phyloP scores from a whole-genome alignment of 2,888 invertebrate genomes.

The Sesamia inferens region DNA sequence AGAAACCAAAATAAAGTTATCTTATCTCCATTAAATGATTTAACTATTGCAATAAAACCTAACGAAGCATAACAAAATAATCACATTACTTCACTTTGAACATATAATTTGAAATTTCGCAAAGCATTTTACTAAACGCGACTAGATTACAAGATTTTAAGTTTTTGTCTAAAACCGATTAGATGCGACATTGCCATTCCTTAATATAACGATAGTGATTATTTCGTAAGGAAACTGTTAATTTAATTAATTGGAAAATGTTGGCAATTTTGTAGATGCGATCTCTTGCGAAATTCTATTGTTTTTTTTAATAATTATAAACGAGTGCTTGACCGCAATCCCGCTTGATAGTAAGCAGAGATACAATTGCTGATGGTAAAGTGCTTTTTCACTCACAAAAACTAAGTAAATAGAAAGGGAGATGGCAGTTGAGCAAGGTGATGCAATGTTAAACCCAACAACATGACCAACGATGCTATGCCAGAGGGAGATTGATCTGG shows the following conservation, averaged over 20 bases:
- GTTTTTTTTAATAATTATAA: too few species aligned
- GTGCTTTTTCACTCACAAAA: too few species aligned
- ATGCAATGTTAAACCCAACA: too few species aligned
- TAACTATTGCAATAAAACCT: slow-evolving; percentile 27
- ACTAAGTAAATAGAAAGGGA: too few species aligned
- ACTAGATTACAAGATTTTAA: slow-evolving; percentile 45
- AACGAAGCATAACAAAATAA: slow-evolving; percentile 42
- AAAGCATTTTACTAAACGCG: slow-evolving; percentile 26
- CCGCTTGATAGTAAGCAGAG: too few species aligned
- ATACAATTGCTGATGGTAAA: too few species aligned
- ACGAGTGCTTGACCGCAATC: too few species aligned
- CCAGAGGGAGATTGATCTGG: too few species aligned
- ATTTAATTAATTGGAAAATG: slow-evolving; percentile 31
- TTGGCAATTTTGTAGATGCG: slow-evolving; percentile 11
- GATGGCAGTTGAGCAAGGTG: too few species aligned
- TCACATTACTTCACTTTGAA: slow-evolving; percentile 34
- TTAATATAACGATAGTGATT: slow-evolving; percentile 28
- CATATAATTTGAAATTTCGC: slow-evolving; percentile 53
- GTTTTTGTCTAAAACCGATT: slow-evolving; percentile 50
- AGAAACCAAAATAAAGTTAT: neutral
- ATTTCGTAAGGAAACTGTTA: slow-evolving; percentile 24
- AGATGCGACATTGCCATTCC: slow-evolving; percentile 28
- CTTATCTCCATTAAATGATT: slow-evolving; percentile 10
- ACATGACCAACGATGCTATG: too few species aligned
- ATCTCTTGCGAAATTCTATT: neutral